A percentile compares a stretch with the other conserved stretches of the same genome.
Evolutionary conservation across 2,888 invertebrate species (phyloP).

Genomic region (Lapara coniferarum): DNA sequence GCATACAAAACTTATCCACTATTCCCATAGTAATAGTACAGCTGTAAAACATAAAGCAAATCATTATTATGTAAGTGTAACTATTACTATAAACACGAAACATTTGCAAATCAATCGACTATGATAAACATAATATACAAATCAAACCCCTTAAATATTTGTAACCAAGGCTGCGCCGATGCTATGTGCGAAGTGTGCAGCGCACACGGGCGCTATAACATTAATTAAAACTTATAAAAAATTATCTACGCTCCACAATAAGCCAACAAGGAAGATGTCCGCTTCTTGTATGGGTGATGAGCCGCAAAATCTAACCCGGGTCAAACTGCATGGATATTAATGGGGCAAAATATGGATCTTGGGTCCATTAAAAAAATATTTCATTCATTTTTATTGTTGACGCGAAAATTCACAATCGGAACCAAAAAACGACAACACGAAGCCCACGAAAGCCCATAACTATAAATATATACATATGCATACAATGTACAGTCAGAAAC

Average conservation of each 20-base stretch:
- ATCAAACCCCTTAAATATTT: background rate
- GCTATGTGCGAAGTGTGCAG: too few species aligned
- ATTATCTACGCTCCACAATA: too few species aligned
- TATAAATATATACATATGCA: background rate
- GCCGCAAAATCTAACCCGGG: too few species aligned
- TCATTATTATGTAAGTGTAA: background rate
- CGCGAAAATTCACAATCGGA: slow-evolving; percentile 3
- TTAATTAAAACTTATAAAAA: too few species aligned
- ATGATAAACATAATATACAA: slow-evolving; percentile 11
- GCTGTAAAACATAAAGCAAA: background rate
- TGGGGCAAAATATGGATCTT: too few species aligned
- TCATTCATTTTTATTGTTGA: background rate
- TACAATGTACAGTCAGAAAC: too few species aligned
- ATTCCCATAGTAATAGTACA: slow-evolving; percentile 1
- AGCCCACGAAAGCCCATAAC: background rate
- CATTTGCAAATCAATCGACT: background rate
- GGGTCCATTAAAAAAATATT: too few species aligned
- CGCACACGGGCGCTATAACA: too few species aligned
- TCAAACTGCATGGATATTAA: too few species aligned
- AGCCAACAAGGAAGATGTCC: too few species aligned
- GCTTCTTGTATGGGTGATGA: too few species aligned
- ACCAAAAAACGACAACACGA: background rate
- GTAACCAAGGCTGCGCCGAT: too few species aligned
- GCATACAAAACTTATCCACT: slow-evolving; percentile 3
- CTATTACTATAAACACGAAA: background rate